Conservation (phyloP, 2,113 vertebrate species). For the Epinephelus fuscoguttatus region DNA sequence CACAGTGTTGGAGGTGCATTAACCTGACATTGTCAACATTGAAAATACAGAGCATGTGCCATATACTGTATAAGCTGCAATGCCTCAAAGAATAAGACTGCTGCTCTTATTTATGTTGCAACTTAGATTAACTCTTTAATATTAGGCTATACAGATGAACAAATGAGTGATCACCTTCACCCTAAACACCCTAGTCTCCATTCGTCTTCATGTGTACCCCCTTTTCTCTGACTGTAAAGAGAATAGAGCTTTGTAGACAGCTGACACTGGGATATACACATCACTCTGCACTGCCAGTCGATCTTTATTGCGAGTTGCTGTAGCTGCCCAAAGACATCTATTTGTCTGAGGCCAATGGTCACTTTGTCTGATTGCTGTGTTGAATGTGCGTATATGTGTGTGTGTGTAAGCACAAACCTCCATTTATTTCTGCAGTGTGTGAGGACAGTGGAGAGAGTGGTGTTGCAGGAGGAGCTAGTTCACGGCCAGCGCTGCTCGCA, state of each 20-base stretch:
- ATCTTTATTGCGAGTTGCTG: constrained; percentile 19
- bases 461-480: constrained; percentile 15
- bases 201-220: neutral
- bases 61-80: neutral
- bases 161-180: neutral
- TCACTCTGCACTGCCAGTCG: constrained; percentile 21
- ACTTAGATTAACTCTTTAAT: neutral
- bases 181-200: neutral
- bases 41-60: neutral
- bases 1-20: neutral
- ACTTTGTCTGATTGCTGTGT: constrained; percentile 38
- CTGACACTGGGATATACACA: constrained; percentile 7
- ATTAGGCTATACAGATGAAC: neutral
- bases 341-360: constrained; percentile 13
- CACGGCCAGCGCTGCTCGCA: constrained; percentile 14
- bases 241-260: neutral
- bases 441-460: neutral
- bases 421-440: constrained; percentile 10
- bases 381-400: neutral
- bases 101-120: neutral
- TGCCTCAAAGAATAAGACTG: neutral
- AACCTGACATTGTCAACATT: constrained; percentile 10
- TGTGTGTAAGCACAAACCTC: constrained; percentile 28
- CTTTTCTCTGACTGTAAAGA: neutral
- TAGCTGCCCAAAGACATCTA: constrained; percentile 21